These are phyloP conservation scores for Himalopsyche phryganea DNA, from an alignment of 1,140 invertebrate species.

Conservation along the genomic window DNA sequence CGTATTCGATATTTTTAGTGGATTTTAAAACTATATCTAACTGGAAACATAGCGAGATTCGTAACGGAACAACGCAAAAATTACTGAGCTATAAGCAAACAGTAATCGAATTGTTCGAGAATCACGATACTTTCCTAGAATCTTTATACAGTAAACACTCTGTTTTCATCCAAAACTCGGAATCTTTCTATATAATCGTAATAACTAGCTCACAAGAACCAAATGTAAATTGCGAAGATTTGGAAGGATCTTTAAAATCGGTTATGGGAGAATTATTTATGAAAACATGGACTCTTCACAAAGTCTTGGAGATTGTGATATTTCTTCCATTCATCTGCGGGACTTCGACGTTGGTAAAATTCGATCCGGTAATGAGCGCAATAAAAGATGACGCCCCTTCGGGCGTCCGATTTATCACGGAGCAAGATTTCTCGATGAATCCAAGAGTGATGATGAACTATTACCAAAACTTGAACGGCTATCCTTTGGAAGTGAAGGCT, in stretches of 20 bases:
- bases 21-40: no score
- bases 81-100: background rate
- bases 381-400: background rate
- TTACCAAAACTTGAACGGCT: conserved; percentile 23
- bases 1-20: no score
- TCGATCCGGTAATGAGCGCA: conserved; percentile 18
- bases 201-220: background rate
- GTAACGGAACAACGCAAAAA: no score
- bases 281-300: conserved; percentile 15
- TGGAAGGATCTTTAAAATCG: background rate
- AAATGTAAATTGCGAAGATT: background rate
- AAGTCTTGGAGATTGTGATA: conserved; percentile 18
- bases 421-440: conserved; percentile 6
- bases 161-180: no score
- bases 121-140: background rate
- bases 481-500: conserved; percentile 25
- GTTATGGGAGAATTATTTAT: conserved; percentile 11
- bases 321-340: conserved; percentile 23
- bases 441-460: conserved; percentile 7
- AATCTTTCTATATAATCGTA: no score
- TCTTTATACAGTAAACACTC: no score
- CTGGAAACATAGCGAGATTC: no score
- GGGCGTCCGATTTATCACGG: conserved; percentile 1
- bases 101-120: background rate
- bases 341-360: conserved; percentile 15